Evolutionary conservation across 2,113 vertebrate species (phyloP).

Genomic region (Leucoraja erinaceus): DNA sequence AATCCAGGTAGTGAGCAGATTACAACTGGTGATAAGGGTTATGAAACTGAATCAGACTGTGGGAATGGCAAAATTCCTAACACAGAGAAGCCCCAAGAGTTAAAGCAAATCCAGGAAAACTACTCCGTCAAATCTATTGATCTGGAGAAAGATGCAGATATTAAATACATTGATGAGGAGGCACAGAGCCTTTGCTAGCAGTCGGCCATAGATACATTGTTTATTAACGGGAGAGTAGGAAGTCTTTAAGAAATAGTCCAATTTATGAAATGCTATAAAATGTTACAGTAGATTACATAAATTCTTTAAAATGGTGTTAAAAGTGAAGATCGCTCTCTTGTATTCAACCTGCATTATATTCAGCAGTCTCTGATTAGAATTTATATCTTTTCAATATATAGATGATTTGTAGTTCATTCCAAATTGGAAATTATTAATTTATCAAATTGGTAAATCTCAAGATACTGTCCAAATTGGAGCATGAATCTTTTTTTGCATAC

Average conservation of each 20-base stretch:
- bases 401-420: constrained; percentile 65
- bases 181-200: constrained; percentile 32
- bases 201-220: too few species aligned
- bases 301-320: neutral
- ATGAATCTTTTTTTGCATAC: constrained; percentile 53
- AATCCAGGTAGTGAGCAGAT: constrained; percentile 66
- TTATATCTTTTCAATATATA: constrained; percentile 49
- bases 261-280: neutral
- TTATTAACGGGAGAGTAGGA: neutral
- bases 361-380: constrained; percentile 38
- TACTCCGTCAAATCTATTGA: constrained; percentile 78
- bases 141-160: constrained; percentile 57
- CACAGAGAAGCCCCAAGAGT: constrained; percentile 50
- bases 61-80: constrained; percentile 68
- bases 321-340: neutral
- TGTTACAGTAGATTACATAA: neutral
- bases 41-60: constrained; percentile 82
- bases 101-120: constrained; percentile 54
- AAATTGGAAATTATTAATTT: constrained; percentile 95
- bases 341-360: constrained; percentile 41
- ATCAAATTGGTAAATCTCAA: constrained; percentile 95
- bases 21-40: constrained; percentile 77
- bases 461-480: constrained; percentile 80
- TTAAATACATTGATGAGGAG: constrained; percentile 35
- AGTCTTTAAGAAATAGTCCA: neutral